phyloP scores from a whole-genome alignment of 2,113 vertebrate genomes.

The Cryptotis parvus region DNA sequence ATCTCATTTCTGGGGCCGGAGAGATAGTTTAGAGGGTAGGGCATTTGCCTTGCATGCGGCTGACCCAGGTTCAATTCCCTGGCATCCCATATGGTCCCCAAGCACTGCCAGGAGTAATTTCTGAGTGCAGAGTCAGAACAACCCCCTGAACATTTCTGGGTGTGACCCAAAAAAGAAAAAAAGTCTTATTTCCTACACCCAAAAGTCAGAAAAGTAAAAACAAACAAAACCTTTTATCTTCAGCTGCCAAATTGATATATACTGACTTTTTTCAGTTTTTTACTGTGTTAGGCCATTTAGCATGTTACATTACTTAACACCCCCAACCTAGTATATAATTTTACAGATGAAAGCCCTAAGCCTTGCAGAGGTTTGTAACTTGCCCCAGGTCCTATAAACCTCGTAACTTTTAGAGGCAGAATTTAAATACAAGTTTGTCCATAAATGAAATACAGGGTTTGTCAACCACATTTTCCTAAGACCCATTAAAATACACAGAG shows the following conservation, averaged over 20 bases:
- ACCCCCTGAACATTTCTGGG: too few relatives aligned
- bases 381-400: background rate
- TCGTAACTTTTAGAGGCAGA: background rate
- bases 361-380: background rate
- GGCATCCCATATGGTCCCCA: too few relatives aligned
- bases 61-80: too few relatives aligned
- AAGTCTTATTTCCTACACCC: background rate
- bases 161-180: too few relatives aligned
- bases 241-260: background rate
- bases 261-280: constrained; percentile 12
- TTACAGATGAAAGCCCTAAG: background rate
- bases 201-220: background rate
- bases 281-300: background rate
- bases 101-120: too few relatives aligned
- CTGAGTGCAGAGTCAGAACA: too few relatives aligned
- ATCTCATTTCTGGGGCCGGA: too few relatives aligned
- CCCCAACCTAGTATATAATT: background rate
- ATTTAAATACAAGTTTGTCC: constrained; percentile 2
- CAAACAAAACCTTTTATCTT: background rate
- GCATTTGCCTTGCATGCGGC: too few relatives aligned
- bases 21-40: too few relatives aligned
- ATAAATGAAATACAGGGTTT: constrained; percentile 30
- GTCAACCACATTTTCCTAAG: background rate
- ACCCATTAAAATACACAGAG: background rate
- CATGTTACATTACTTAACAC: background rate